Conservation (phyloP, 2,888 invertebrate genomes). For the Allophyes oxyacanthae region DNA sequence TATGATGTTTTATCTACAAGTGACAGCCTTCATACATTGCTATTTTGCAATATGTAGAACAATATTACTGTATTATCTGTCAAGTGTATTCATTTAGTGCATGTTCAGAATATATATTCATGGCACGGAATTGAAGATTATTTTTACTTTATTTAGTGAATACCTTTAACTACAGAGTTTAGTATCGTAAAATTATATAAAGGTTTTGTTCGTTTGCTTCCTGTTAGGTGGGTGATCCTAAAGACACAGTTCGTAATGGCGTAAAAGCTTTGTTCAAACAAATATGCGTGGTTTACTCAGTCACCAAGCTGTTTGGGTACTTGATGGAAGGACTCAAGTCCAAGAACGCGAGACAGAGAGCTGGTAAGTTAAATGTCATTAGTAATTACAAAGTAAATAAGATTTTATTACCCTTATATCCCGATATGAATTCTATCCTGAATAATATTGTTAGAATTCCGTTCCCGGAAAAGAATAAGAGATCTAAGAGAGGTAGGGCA, state of each 20-base stretch:
- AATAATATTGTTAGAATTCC: too few relatives aligned
- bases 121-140: background rate
- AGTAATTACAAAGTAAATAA: too few relatives aligned
- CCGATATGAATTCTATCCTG: too few relatives aligned
- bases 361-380: conserved; percentile 86
- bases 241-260: conserved; percentile 97
- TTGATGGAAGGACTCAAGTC: conserved; percentile 98
- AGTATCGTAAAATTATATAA: too few relatives aligned
- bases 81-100: background rate
- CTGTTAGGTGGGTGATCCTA: conserved; percentile 97
- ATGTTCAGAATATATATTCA: background rate
- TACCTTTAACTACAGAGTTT: too few relatives aligned
- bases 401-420: background rate
- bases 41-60: background rate
- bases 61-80: conserved; percentile 2
- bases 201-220: conserved; percentile 8
- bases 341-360: conserved; percentile 98
- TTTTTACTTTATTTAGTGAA: background rate
- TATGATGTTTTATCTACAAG: background rate
- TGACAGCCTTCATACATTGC: background rate
- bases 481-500: too few relatives aligned
- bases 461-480: too few relatives aligned
- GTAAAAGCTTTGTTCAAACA: conserved; percentile 96
- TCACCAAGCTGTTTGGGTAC: conserved; percentile 96
- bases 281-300: conserved; percentile 95